Conservation (phyloP, 2,888 invertebrate genomes). For the Rhodophaea formosa region DNA sequence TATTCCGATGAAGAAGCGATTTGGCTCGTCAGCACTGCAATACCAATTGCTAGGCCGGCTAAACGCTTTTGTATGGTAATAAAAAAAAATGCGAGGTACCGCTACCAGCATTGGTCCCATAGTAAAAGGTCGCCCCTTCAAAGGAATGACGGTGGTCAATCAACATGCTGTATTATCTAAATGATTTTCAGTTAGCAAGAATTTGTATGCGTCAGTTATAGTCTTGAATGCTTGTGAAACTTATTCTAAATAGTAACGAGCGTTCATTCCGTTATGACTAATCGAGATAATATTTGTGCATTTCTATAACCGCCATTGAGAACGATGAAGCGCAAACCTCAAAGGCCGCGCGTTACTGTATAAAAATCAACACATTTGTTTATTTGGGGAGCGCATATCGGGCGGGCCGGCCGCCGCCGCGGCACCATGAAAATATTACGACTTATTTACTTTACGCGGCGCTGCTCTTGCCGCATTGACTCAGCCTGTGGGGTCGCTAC, state of each 20-base stretch:
- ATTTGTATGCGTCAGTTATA: too few relatives aligned
- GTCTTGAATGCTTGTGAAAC: too few relatives aligned
- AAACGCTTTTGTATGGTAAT: too few relatives aligned
- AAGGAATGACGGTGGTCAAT: too few relatives aligned
- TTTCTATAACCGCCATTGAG: slow-evolving; percentile 45
- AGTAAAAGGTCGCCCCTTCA: too few relatives aligned
- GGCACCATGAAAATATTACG: slow-evolving; percentile 77
- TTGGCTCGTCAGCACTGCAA: too few relatives aligned
- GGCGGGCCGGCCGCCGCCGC: slow-evolving; percentile 63
- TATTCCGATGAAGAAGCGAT: too few relatives aligned
- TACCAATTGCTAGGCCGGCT: too few relatives aligned
- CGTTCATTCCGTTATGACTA: slow-evolving; percentile 4
- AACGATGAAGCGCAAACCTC: slow-evolving; percentile 51
- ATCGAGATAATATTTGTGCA: slow-evolving; percentile 12
- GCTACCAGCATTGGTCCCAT: too few relatives aligned
- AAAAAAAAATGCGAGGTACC: too few relatives aligned
- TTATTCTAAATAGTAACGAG: background rate
- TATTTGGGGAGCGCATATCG: slow-evolving; percentile 70
- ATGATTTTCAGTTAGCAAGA: too few relatives aligned
- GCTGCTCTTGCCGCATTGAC: slow-evolving; percentile 63
- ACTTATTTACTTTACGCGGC: slow-evolving; percentile 73
- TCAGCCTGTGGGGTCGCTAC: slow-evolving; percentile 44
- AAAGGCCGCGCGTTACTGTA: slow-evolving; percentile 60
- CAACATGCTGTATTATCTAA: too few relatives aligned
- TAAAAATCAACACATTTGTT: slow-evolving; percentile 76